These are phyloP conservation scores for Geococcyx californianus DNA, from an alignment of 2,113 vertebrate genomes.

Conservation along the genomic window DNA sequence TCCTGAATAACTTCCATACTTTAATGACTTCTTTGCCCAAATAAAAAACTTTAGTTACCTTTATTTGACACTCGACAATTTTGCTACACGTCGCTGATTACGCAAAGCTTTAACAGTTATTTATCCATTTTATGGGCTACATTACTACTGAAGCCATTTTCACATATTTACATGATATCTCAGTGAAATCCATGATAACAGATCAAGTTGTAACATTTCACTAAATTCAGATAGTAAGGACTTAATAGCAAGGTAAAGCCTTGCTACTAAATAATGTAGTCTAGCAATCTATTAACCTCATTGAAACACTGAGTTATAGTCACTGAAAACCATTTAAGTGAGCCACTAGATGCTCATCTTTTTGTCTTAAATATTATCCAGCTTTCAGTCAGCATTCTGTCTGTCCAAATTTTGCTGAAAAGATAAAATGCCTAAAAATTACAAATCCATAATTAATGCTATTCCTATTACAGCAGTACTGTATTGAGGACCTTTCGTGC, in stretches of 20 bases:
- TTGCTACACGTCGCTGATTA: background rate
- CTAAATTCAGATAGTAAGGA: background rate
- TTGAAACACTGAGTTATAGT: background rate
- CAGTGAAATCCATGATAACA: background rate
- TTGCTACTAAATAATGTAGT: background rate
- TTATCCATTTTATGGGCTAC: background rate
- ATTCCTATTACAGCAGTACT: background rate
- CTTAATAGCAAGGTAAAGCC: background rate
- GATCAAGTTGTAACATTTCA: background rate
- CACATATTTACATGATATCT: background rate
- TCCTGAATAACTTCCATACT: background rate
- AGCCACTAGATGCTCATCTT: background rate
- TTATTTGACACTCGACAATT: background rate
- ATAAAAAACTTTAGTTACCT: background rate
- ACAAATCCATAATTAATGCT: background rate
- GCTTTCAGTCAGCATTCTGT: background rate
- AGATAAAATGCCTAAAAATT: background rate
- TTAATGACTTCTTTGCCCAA: background rate
- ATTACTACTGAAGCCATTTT: background rate
- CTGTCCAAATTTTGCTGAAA: background rate
- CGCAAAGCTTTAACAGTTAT: background rate
- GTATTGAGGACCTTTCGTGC: background rate
- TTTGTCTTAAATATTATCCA: background rate
- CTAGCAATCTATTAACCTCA: background rate
- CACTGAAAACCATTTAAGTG: background rate